Evolutionary conservation across 2,888 invertebrate genomes (phyloP), one percentile per base, ranked within the genome.

Genomic region (Chloromyia formosa): DNA sequence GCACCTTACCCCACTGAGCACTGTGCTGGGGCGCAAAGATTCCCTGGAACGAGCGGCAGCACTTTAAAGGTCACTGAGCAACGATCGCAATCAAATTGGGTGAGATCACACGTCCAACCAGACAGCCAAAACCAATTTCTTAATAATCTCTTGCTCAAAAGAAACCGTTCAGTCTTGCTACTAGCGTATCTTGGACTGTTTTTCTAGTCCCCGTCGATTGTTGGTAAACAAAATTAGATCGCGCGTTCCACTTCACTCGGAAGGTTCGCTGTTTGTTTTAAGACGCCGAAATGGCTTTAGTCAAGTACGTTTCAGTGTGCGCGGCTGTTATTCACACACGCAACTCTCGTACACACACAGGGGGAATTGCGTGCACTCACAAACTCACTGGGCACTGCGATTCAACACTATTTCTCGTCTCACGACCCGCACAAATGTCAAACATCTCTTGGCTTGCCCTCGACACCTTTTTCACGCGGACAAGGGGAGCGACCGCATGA

Each of bases 1-100:
- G 78, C 77, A 78, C 78, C 78, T 77, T 77, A 79, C 77, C 78
- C 75, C 73, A 61, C 54, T 40, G 60, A 58, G 49, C 58, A 35
- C 27, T 35, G 3, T 2, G 7, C 27, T 35, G 27, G 45, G 23
- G 7, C 45, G 40, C 7, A 35, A 35, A 7, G 7, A 40, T 12
- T 61, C 45, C 45, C 14, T 61, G 16, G 23, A 35, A 58, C 53
- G 53, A 35, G 7, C 27, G 27, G 27, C 27, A 35, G 27, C 27
- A 7, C 7, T 35, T 35, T 35, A 35, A 35, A 35, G 2, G 27
- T 35, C 27, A 35, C 27, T 35, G 27, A 7, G 27, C 27, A 35
- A 35, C 27, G 27, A 35, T 35, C 27, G 27, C 27, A 4, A 35
- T 35, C 27, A 35, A 35, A 35, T 35, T 35, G 27, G 27, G 7